phyloP scores from a whole-genome alignment of 2,113 vertebrate species.

The Silurus meridionalis region DNA sequence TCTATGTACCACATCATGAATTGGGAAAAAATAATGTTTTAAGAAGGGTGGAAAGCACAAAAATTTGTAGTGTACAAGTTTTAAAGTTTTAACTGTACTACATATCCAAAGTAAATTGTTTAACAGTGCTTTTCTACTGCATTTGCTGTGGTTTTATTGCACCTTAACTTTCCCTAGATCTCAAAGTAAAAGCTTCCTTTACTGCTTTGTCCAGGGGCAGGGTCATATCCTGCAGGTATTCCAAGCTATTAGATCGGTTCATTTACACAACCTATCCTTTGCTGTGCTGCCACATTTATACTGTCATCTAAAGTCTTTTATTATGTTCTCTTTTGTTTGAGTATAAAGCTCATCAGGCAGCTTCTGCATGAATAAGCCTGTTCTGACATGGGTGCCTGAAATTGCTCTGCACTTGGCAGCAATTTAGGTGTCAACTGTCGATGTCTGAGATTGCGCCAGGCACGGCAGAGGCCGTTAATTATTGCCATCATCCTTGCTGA shows the following conservation, averaged over 20 bases:
- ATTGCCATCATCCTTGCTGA: slow-evolving; percentile 61
- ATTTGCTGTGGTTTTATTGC: not conserved
- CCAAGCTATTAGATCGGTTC: slow-evolving; percentile 9
- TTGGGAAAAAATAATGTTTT: not conserved
- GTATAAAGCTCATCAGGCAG: slow-evolving; percentile 70
- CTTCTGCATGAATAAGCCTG: slow-evolving; percentile 70
- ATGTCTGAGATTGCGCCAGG: slow-evolving; percentile 62
- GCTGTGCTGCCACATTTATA: slow-evolving; percentile 20
- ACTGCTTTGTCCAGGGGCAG: not conserved
- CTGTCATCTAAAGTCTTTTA: slow-evolving; percentile 12
- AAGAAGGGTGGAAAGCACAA: not conserved
- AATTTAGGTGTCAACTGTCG: slow-evolving; percentile 79
- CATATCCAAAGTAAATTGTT: not conserved
- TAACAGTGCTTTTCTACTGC: not conserved
- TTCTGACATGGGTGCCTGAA: slow-evolving; percentile 68
- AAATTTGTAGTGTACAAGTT: not conserved
- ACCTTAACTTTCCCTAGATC: no score
- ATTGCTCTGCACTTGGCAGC: slow-evolving; percentile 72
- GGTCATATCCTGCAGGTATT: slow-evolving; percentile 26
- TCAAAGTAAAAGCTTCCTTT: not conserved
- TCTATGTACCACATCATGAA: not conserved
- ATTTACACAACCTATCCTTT: slow-evolving; percentile 31
- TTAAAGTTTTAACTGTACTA: not conserved
- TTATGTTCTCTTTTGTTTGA: slow-evolving; percentile 57
- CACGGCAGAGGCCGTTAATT: slow-evolving; percentile 72